Evolutionary conservation across 2,888 invertebrate species (phyloP).

Genomic region (Ennomos erosarius): DNA sequence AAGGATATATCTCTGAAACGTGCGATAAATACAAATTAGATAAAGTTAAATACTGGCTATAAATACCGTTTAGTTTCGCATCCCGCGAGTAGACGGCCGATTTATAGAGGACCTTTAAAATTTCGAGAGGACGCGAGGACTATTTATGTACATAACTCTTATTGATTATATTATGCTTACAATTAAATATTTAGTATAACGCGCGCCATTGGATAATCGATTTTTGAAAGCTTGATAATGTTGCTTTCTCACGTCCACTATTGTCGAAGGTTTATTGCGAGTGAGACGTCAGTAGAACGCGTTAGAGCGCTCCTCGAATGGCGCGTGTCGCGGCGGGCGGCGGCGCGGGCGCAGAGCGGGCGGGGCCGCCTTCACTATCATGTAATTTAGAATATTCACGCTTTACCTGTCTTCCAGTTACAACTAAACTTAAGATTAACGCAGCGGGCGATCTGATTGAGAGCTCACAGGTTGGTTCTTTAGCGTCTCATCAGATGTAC

Average conservation of each 20-base stretch:
- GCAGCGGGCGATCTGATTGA: conserved; percentile 4
- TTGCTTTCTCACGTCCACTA: no score
- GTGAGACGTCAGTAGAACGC: no score
- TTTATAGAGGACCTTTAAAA: conserved; percentile 18
- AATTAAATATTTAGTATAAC: not conserved
- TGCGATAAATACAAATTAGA: conserved; percentile 6
- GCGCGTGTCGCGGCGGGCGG: not conserved
- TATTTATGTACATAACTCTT: conserved; percentile 8
- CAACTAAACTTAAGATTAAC: conserved; percentile 16
- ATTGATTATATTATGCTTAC: not conserved
- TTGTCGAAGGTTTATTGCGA: no score
- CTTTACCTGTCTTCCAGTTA: conserved; percentile 58
- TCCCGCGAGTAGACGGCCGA: not conserved
- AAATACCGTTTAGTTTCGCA: conserved; percentile 1
- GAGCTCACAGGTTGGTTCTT: not conserved
- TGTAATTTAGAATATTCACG: conserved; percentile 76
- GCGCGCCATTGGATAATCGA: not conserved
- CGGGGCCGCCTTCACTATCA: conserved; percentile 63
- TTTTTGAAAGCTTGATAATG: no score
- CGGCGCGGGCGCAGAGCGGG: conserved; percentile 45
- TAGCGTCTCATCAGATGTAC: conserved; percentile 1
- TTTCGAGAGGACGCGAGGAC: conserved; percentile 1
- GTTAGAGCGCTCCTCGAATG: no score
- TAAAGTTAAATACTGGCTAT: conserved; percentile 4
- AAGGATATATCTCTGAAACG: conserved; percentile 7